Percentiles rank a stretch among this genome's conserved stretches.
These are phyloP conservation scores for Agapornis roseicollis DNA, from an alignment of 2,113 vertebrate genomes.

Conservation along the genomic window DNA sequence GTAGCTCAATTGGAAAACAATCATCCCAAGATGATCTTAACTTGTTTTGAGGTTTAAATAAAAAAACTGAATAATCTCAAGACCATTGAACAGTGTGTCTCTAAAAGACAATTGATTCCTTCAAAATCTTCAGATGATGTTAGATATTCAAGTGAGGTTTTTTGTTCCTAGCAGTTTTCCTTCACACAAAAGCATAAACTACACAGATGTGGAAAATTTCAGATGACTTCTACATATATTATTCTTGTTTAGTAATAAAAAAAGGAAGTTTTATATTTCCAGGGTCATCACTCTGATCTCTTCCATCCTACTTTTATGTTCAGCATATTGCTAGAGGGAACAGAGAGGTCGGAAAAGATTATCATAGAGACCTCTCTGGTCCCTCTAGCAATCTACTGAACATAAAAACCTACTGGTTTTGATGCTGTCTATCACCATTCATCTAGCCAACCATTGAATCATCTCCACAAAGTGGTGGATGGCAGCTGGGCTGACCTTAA, in stretches of 20 bases:
- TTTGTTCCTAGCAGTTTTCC: background rate
- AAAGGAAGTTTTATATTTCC: background rate
- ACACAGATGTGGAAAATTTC: background rate
- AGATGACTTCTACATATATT: accelerated
- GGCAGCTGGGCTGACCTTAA: background rate
- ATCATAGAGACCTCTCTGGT: background rate
- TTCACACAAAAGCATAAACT: background rate
- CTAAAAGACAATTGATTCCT: background rate
- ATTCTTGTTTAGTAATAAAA: background rate
- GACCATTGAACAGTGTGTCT: background rate
- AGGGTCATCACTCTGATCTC: background rate
- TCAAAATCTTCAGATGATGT: background rate
- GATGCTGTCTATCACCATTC: background rate
- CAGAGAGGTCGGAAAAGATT: background rate
- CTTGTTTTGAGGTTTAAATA: background rate
- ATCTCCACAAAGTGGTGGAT: background rate
- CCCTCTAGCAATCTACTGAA: background rate
- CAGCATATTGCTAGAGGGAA: background rate
- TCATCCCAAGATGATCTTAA: background rate
- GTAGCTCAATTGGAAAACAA: background rate
- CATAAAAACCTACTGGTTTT: background rate
- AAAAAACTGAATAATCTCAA: background rate
- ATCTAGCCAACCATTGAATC: background rate
- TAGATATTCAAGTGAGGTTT: background rate
- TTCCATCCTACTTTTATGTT: background rate